phyloP scores from a whole-genome alignment of 2,888 invertebrate genomes.

The Pteria penguin region DNA sequence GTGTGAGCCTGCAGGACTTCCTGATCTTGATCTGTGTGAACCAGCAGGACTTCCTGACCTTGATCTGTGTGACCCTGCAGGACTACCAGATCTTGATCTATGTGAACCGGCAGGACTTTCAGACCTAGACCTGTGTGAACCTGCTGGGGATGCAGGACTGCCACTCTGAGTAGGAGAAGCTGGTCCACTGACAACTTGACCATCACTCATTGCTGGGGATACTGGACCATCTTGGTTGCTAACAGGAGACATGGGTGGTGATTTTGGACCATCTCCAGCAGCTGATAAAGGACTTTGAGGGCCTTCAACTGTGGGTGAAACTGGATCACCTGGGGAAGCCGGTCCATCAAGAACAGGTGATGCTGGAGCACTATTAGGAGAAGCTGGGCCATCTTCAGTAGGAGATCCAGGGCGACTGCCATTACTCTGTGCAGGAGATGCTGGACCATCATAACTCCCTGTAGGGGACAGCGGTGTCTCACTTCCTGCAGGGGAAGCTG shows the following conservation, averaged over 20 bases:
- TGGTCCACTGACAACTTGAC: slow-evolving; percentile 41
- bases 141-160: slow-evolving; percentile 27
- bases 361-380: slow-evolving; percentile 21
- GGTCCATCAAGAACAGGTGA: slow-evolving; percentile 12
- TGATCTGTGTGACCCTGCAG: slow-evolving; percentile 44
- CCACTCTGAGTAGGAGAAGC: slow-evolving; percentile 26
- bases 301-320: slow-evolving; percentile 32
- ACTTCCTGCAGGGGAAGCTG: slow-evolving; percentile 33
- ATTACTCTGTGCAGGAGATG: slow-evolving; percentile 47
- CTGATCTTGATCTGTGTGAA: slow-evolving; percentile 37
- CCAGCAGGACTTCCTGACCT: slow-evolving; percentile 46
- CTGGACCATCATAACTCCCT: slow-evolving; percentile 30
- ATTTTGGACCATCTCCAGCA: slow-evolving; percentile 16
- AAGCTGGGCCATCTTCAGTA: slow-evolving; percentile 10
- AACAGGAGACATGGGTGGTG: slow-evolving; percentile 21
- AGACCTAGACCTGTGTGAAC: background rate
- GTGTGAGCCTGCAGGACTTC: slow-evolving; percentile 40
- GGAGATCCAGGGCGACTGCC: slow-evolving; percentile 34
- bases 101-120: slow-evolving; percentile 26
- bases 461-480: slow-evolving; percentile 14
- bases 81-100: slow-evolving; percentile 51
- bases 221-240: background rate
- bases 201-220: slow-evolving; percentile 10
- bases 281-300: slow-evolving; percentile 36
- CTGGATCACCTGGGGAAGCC: slow-evolving; percentile 52